These are phyloP conservation scores for Zonitis immaculata DNA, from an alignment of 2,888 invertebrate genomes.

Conservation along the genomic window DNA sequence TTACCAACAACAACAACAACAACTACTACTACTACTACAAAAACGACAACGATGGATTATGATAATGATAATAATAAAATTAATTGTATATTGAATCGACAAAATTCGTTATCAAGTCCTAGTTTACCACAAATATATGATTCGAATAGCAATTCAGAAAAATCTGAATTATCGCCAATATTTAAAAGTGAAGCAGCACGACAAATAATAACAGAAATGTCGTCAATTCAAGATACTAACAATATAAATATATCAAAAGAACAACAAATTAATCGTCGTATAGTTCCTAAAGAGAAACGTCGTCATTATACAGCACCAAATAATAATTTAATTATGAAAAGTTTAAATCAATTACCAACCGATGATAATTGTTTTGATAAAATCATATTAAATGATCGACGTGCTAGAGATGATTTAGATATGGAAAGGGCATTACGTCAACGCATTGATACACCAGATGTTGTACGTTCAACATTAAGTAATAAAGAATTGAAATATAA, in stretches of 20 bases:
- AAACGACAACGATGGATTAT: conserved; percentile 27
- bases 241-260: conserved; percentile 24
- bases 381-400: conserved; percentile 44
- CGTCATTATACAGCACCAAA: conserved; percentile 85
- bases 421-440: conserved; percentile 80
- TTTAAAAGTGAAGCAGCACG: conserved; percentile 84
- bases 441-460: conserved; percentile 75
- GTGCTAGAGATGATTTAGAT: conserved; percentile 79
- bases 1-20: too few species aligned
- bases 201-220: conserved; percentile 80
- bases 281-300: conserved; percentile 76
- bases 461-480: conserved; percentile 75
- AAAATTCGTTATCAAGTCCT: conserved; percentile 36
- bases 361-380: conserved; percentile 39
- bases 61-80: conserved; percentile 33
- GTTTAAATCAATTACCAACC: conserved; percentile 40
- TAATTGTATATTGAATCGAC: conserved; percentile 29
- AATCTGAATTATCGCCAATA: conserved; percentile 66
- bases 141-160: conserved; percentile 32
- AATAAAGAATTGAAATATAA: conserved; percentile 64
- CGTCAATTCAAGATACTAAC: conserved; percentile 40
- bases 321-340: conserved; percentile 45
- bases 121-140: conserved; percentile 33
- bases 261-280: conserved; percentile 52
- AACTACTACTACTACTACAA: too few species aligned